These are phyloP conservation scores for Paramisgurnus dabryanus DNA, from an alignment of 2,113 vertebrate genomes.

Conservation along the genomic window DNA sequence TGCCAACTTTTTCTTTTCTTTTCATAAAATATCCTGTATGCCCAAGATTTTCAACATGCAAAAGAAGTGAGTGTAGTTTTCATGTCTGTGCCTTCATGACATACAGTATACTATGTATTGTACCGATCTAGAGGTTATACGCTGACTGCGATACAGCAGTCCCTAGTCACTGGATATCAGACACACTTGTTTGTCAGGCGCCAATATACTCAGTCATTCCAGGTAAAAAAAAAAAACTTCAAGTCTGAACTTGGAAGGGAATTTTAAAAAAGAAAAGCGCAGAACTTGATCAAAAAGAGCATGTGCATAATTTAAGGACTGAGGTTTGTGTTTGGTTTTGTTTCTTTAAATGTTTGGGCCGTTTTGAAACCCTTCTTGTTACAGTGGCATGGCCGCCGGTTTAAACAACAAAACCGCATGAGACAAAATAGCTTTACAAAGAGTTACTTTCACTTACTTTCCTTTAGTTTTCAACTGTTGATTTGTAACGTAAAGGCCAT, in stretches of 20 bases:
- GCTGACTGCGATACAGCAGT: slow-evolving; percentile 65
- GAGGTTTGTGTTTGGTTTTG: slow-evolving; percentile 53
- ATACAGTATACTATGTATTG: slow-evolving; percentile 81
- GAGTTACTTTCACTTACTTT: slow-evolving; percentile 78
- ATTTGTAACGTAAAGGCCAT: slow-evolving; percentile 83
- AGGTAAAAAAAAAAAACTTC: slow-evolving; percentile 45
- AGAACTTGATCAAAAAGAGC: slow-evolving; percentile 77
- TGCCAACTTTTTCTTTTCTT: slow-evolving; percentile 55
- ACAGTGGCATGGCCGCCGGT: slow-evolving; percentile 92
- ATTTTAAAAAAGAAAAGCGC: slow-evolving; percentile 47
- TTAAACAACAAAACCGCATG: slow-evolving; percentile 88
- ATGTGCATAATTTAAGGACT: slow-evolving; percentile 76
- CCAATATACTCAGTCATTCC: slow-evolving; percentile 73
- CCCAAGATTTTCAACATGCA: slow-evolving; percentile 61
- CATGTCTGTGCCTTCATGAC: slow-evolving; percentile 94
- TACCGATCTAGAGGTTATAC: slow-evolving; percentile 54
- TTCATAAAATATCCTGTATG: slow-evolving; percentile 63
- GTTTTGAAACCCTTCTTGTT: slow-evolving; percentile 60
- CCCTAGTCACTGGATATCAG: slow-evolving; percentile 83
- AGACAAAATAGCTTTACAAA: slow-evolving; percentile 80
- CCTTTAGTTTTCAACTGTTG: slow-evolving; percentile 74
- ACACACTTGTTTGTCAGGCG: slow-evolving; percentile 87
- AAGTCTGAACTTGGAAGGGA: not conserved
- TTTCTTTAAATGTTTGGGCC: slow-evolving; percentile 46
- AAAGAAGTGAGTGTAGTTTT: slow-evolving; percentile 81